Evolutionary conservation across 2,888 invertebrate species (phyloP), one percentile per base, ranked within the genome.

Genomic region (Coleophora flavipennella): DNA sequence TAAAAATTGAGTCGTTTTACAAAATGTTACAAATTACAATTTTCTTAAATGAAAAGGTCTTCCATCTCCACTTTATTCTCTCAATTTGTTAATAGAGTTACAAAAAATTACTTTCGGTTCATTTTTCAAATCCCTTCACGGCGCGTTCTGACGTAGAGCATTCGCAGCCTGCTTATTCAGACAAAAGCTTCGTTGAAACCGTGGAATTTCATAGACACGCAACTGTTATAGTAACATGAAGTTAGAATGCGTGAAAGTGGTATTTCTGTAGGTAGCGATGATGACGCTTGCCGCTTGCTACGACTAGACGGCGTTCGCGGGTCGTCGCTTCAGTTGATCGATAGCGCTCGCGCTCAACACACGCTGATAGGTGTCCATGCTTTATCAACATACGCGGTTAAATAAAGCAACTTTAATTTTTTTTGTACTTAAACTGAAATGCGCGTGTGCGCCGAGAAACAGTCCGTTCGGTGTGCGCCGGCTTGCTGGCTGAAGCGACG

Each of bases 391-490:
- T 20, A 20, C 20, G 20, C 20, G 20, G 20, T 20, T 20, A 20
- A 20, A 20, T 20, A 20, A 4, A 20, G 20, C 20, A 20, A 20
- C 12, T 50, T 51, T 60, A 50, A 50, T 49, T 40, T 39, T 45
- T 44, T 49, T 42, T 59, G 58, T 53, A 60, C 48, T 59, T 62
- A 59, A 3, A 20, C 32, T 73, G 74, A 75, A 75, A 84, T 84
- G 84, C 81, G 79, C 63, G 73, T 76, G 70, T 76, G 72, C 62
- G 57, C 72, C 51, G 81, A 84, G 53, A 78, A 66, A 74, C 75
- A 75, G 64, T 75, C 63, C 55, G 63, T 70, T 55, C 70, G 73
- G 57, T 65, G 62, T 45, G 64, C 69, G 43, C 63, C 76, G 38
- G 62, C 73, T 32, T 69, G 74, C 46, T 83, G 84, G 83, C 39